Percentiles rank a stretch among this genome's conserved stretches.
phyloP scores from a whole-genome alignment of 1,140 invertebrate species.

The Drosophila parabipectinata region DNA sequence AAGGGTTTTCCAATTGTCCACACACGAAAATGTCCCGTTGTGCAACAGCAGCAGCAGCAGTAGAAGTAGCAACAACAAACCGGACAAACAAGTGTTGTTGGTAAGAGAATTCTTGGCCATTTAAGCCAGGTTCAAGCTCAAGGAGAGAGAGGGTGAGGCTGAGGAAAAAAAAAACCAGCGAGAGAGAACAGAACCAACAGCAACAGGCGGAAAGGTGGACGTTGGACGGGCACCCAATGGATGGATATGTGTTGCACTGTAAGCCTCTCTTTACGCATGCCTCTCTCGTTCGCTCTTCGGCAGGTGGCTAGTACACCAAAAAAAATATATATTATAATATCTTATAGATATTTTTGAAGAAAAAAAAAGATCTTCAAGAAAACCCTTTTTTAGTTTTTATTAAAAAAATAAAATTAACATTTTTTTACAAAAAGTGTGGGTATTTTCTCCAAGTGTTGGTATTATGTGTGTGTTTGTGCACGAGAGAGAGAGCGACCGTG shows the following conservation, averaged over 20 bases:
- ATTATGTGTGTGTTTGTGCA: conserved; percentile 14
- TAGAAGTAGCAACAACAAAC: conserved; percentile 52
- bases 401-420: no score
- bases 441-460: background rate
- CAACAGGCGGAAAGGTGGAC: conserved; percentile 18
- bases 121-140: conserved; percentile 68
- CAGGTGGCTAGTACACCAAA: conserved; percentile 33
- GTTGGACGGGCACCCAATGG: conserved; percentile 45
- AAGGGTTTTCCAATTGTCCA: conserved; percentile 57
- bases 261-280: conserved; percentile 61
- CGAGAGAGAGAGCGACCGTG: conserved; percentile 27
- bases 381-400: no score
- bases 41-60: conserved; percentile 53
- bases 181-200: conserved; percentile 21
- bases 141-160: conserved; percentile 27
- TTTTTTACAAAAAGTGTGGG: no score
- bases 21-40: conserved; percentile 74
- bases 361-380: background rate
- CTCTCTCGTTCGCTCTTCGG: conserved; percentile 40
- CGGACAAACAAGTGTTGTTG: conserved; percentile 64
- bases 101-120: conserved; percentile 1
- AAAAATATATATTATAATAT: background rate
- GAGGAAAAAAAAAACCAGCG: conserved; percentile 9
- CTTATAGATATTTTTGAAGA: no score
- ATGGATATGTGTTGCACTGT: conserved; percentile 48